Base-by-base conservation (phyloP, 2,888 invertebrate species). In the Drosophila macrothrix region DNA sequence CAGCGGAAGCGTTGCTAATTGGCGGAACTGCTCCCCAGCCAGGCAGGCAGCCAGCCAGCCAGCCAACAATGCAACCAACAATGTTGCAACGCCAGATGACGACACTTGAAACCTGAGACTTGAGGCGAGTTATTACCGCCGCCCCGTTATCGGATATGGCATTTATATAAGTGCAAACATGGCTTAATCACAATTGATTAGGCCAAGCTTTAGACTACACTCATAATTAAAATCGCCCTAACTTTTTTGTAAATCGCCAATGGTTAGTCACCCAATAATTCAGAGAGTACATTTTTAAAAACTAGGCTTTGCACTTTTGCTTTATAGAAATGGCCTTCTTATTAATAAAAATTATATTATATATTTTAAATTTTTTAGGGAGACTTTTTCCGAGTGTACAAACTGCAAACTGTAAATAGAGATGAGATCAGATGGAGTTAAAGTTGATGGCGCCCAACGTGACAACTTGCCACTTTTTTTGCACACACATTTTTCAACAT, bases 101-200 rank as follows among this genome's bases (percentile, higher is more conserved):
- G 88, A 90, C 84, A 80, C 82, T 82, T 70, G 82, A 29, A 39
- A 78, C 56, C 58, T 68, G 81, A 46, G 33, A 58, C n/a, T 22
- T 59, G 33, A 77, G 83, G 73, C 85, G 80, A 75, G 85, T 90
- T 88, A 84, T 77, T 73, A 88, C 88, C 76, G 67, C 77, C 80
- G 76, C 88, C 87, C 80, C 82, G 82, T 68, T 58, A 80, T 67
- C 67, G 85, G 78, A 78, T 79, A 81, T 81, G 73, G 64, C 90
- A 88, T 87, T 86, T 90, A 83, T 67, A 83, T 86, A 86, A 86
- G 81, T 79, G 75, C 75, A 88, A 90, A 90, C 90, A 88, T 90
- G 86, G 89, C 90, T 86, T 90, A 90, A 90, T 90, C 77, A 75
- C 76, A 90, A 86, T 86, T 86, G 90, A 86, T 86, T 86, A 88